phyloP scores from a whole-genome alignment of 2,888 invertebrate species.

The Andrena chrysosceles region DNA sequence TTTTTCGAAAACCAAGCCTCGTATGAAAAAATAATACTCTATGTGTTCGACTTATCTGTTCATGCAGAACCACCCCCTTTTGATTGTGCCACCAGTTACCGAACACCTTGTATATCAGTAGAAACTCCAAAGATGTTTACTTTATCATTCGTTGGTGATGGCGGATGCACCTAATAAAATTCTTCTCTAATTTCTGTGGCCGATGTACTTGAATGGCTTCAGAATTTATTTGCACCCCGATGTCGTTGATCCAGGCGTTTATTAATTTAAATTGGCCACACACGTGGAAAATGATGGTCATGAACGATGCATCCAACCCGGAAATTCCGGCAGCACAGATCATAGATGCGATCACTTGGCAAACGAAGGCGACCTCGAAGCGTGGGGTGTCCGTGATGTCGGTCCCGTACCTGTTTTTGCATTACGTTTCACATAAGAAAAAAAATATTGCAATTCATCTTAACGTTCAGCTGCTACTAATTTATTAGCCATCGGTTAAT shows the following conservation, averaged over 20 bases:
- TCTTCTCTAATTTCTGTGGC: not conserved
- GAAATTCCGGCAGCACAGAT: conserved; percentile 39
- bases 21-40: too few relatives aligned
- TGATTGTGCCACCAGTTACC: too few relatives aligned
- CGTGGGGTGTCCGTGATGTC: conserved; percentile 48
- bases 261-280: conserved; percentile 67
- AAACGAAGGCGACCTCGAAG: conserved; percentile 59
- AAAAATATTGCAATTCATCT: too few relatives aligned
- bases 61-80: too few relatives aligned
- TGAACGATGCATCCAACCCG: conserved; percentile 59
- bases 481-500: too few relatives aligned
- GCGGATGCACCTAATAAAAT: conserved; percentile 48
- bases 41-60: too few relatives aligned
- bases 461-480: too few relatives aligned
- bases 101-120: not conserved
- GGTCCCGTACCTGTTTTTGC: conserved; percentile 59
- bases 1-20: too few relatives aligned
- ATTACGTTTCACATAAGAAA: not conserved
- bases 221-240: conserved; percentile 38
- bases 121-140: conserved; percentile 35
- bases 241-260: conserved; percentile 52
- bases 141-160: conserved; percentile 61
- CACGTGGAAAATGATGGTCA: conserved; percentile 63
- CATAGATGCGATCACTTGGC: conserved; percentile 48
- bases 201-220: not conserved